Base-by-base conservation (phyloP, 2,797 vertebrate genomes). In the Tragelaphus oryx region DNA sequence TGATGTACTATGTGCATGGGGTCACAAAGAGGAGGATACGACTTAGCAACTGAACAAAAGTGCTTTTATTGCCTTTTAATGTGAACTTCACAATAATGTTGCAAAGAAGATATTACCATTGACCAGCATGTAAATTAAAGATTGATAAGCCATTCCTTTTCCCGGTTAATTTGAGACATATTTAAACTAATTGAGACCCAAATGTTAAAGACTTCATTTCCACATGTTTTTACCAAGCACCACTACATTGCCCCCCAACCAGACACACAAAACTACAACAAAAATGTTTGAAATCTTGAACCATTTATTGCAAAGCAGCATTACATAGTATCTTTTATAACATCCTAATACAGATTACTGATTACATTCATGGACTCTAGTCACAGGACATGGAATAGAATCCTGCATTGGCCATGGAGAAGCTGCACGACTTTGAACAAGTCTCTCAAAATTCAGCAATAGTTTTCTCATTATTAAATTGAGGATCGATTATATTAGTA, bases 131-230 rank as follows among this genome's bases (percentile, higher is more conserved):
- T 78, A 85, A 95, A 75, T 59, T 57, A 28, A 81, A 87, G 60
- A 91, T 82, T 76, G 82, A 87, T 68, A 95, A 90, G 14, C 17
- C 30, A 48, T 88, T 91, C 89, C 48, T 92, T 89, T 95, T 93
- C 46, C 24, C 13, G 87, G 60, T 52, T 92, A 78, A 79, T 75
- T 46, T 88, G 74, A 88, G 57, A 41, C 7, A 88, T 48, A 91
- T 52, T 90, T 88, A 87, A 46, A 81, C 54, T 84, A 76, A 50
- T 30, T 62, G 50, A 81, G 94, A 74, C 4, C 8, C 50, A 33
- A 33, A 62, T 71, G 8, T 90, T 88, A 92, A 86, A 93, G 50
- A 86, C 10, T 68, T 78, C 57, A 87, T 37, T 93, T 88, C 28
- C 20, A 37, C 37, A 8, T 50, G 5, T 87, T 85, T n/a, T 54